These are phyloP conservation scores for Lepidochrysops patricia DNA, from an alignment of 2,888 invertebrate species.

Conservation along the genomic window DNA sequence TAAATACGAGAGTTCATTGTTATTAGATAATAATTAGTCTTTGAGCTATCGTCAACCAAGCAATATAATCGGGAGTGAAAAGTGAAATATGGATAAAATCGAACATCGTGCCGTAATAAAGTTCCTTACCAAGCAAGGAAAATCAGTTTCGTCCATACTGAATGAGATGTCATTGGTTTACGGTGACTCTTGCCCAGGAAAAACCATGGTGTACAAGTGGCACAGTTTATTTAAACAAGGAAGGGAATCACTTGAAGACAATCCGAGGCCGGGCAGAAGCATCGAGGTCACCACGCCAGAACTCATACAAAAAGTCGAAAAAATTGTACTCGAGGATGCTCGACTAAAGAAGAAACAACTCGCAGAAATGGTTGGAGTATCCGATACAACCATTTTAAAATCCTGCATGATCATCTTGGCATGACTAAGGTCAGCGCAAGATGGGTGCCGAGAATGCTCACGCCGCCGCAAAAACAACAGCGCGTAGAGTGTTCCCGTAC, in stretches of 20 bases:
- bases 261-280: too few relatives aligned
- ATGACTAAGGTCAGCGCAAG: conserved; percentile 28
- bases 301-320: neutral
- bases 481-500: conserved; percentile 18
- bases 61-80: neutral
- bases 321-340: neutral
- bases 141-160: conserved; percentile 15
- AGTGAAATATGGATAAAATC: neutral
- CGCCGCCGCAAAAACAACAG: conserved; percentile 25
- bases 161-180: conserved; percentile 15
- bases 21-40: neutral
- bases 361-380: neutral
- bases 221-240: conserved; percentile 18
- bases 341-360: conserved; percentile 10
- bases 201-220: conserved; percentile 18
- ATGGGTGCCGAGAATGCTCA: conserved; percentile 32
- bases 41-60: neutral
- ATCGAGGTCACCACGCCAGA: conserved; percentile 1
- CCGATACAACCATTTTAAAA: conserved; percentile 11
- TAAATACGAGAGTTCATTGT: neutral
- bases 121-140: conserved; percentile 15
- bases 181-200: conserved; percentile 12
- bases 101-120: neutral
- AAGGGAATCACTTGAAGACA: conserved; percentile 17
- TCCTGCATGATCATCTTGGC: conserved; percentile 18